Evolutionary conservation across 2,113 vertebrate genomes (phyloP).

Genomic region (Nibea coibor): DNA sequence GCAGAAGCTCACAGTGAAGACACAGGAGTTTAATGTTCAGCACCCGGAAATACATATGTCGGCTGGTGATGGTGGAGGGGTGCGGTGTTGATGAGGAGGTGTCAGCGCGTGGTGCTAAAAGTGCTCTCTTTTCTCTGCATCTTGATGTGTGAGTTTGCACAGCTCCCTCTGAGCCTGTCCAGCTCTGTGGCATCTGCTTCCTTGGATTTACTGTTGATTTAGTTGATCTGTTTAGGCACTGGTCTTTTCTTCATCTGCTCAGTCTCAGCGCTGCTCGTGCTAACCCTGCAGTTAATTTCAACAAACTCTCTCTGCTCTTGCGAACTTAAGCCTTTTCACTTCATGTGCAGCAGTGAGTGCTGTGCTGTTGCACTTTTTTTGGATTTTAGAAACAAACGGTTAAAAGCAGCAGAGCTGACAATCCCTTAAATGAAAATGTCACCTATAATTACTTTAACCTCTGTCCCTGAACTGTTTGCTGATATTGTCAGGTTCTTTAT

Average conservation of each 20-base stretch:
- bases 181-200: slow-evolving; percentile 38
- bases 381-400: slow-evolving; percentile 18
- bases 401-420: slow-evolving; percentile 21
- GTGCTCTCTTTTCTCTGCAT: not conserved
- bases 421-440: slow-evolving; percentile 41
- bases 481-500: not conserved
- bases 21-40: slow-evolving; percentile 53
- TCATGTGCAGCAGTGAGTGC: not conserved
- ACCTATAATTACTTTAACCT: slow-evolving; percentile 36
- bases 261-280: slow-evolving; percentile 13
- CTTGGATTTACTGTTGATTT: slow-evolving; percentile 41
- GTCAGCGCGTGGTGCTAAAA: slow-evolving; percentile 25
- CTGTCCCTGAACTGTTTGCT: not conserved
- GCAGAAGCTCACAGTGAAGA: slow-evolving; percentile 51
- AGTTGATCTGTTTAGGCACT: slow-evolving; percentile 31
- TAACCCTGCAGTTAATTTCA: not conserved
- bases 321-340: slow-evolving; percentile 4
- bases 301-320: slow-evolving; percentile 6
- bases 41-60: slow-evolving; percentile 44
- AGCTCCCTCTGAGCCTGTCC: slow-evolving; percentile 11
- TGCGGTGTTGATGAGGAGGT: slow-evolving; percentile 25
- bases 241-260: slow-evolving; percentile 13
- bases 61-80: not conserved
- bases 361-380: not conserved
- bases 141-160: not conserved